Conservation (phyloP, 2,888 invertebrate species). For the Chrysolina oricalcia region DNA sequence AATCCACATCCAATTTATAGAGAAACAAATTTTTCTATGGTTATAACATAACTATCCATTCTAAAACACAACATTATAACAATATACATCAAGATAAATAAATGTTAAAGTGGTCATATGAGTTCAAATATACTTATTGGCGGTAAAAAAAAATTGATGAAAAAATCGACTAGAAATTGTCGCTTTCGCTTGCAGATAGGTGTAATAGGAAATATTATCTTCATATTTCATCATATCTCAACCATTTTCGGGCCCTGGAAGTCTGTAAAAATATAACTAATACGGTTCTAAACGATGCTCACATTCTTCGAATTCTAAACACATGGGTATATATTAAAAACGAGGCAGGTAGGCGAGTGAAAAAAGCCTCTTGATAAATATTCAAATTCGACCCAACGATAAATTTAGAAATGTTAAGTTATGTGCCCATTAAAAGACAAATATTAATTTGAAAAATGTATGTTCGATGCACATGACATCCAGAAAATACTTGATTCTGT, state of each 20-base stretch:
- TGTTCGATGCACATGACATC: conserved; percentile 60
- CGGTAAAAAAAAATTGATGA: no score
- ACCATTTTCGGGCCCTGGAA: conserved; percentile 56
- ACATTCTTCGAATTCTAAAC: conserved; percentile 66
- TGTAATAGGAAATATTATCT: neutral
- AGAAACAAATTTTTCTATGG: no score
- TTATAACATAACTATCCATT: no score
- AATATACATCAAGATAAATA: no score
- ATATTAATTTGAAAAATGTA: conserved; percentile 71
- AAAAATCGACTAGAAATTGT: no score
- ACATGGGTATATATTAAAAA: conserved; percentile 65
- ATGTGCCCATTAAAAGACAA: conserved; percentile 70
- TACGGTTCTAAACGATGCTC: conserved; percentile 60
- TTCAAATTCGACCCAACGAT: conserved; percentile 68
- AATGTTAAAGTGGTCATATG: no score
- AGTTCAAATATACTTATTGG: no score
- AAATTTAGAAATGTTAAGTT: conserved; percentile 67
- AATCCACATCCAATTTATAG: no score
- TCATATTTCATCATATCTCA: conserved; percentile 53
- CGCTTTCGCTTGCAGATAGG: no score
- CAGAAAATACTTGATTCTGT: neutral
- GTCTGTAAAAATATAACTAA: conserved; percentile 57
- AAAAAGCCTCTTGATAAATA: conserved; percentile 69
- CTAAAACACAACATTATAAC: no score
- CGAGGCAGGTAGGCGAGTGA: conserved; percentile 57